Base-by-base conservation (phyloP, 1,140 invertebrate genomes). In the Aphidius gifuensis region DNA sequence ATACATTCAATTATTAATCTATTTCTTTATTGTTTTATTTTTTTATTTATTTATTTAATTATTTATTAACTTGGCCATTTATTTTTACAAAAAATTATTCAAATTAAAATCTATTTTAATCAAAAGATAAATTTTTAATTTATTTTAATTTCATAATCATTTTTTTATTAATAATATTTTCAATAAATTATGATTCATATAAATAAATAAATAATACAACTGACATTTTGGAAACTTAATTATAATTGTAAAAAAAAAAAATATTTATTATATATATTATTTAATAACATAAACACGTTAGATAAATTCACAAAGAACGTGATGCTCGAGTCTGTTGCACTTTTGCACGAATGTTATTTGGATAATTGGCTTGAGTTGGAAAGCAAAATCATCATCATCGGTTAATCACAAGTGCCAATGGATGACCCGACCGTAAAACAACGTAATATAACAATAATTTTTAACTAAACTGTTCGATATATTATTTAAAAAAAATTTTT, bases 391-490 rank as follows among this genome's bases (percentile, higher is more conserved):
- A 32, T 32, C 23, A 32, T 32, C 23, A 32, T 32, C 23, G 7
- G 40, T 55, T 55, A 55, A 55, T 55, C 39, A 55, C 43, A 55
- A 55, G 53, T 55, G 40, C 32, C 53, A 43, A 55, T 55, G n/a
- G 40, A 43, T 55, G 53, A 55, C 40, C 53, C 43, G 53, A n/a
- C 16, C 39, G 23, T 32, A 32, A 32, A 32, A 32, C 23, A 32
- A 3, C 4, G 23, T 16, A 40, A 42, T 11, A 42, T n/a, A 11
- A 7, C n/a, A 32, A 42, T 55, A n/a, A 7, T 16, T 43, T 43
- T 42, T 21, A 16, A 16, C 16, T 16, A 40, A 55, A 38, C 53
- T 55, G 39, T 16, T 43, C 9, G 40, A 55, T 55, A 16, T 49
- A 49, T 49, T 7, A 49, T 49, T 3, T n/a, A n/a, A 3, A 49